phyloP scores from a whole-genome alignment of 2,888 invertebrate species.

The Trichopria drosophilae region DNA sequence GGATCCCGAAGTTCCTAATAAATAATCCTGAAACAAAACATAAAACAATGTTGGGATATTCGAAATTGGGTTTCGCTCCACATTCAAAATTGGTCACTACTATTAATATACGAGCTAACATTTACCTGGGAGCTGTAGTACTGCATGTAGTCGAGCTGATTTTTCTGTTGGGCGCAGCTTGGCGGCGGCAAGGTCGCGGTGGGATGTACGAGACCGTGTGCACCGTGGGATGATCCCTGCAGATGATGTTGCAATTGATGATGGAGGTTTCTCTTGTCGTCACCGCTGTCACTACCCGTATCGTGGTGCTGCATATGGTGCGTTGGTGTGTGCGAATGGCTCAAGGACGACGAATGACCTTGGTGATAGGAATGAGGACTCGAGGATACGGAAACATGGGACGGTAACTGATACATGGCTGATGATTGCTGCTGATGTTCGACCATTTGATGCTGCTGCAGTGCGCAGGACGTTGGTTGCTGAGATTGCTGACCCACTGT shows the following conservation, averaged over 20 bases:
- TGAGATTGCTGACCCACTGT: constrained; percentile 39
- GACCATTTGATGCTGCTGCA: constrained; percentile 35
- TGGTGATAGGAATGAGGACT: constrained; percentile 56
- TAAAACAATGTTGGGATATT: too few relatives aligned
- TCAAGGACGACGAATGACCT: constrained; percentile 47
- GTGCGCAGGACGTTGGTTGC: constrained; percentile 19
- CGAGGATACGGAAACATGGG: constrained; percentile 47
- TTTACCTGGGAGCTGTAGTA: constrained; percentile 56
- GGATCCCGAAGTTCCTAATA: constrained; percentile 53
- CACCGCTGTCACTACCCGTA: constrained; percentile 50
- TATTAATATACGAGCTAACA: neutral
- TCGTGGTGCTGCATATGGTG: constrained; percentile 49
- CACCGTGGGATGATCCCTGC: constrained; percentile 41
- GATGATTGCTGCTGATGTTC: constrained; percentile 44
- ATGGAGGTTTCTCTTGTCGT: constrained; percentile 55
- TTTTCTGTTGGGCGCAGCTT: constrained; percentile 56
- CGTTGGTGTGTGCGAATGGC: constrained; percentile 50
- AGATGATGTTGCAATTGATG: constrained; percentile 55
- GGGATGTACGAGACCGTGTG: constrained; percentile 53
- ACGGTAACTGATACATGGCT: constrained; percentile 53
- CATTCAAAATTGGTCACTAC: too few relatives aligned
- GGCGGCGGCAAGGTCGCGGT: constrained; percentile 53
- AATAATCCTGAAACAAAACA: constrained; percentile 47
- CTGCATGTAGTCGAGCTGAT: constrained; percentile 56
- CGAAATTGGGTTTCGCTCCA: too few relatives aligned